Evolutionary conservation across 1,140 invertebrate species (phyloP), one percentile per base, ranked within the genome.

Genomic region (Drosophila suzukii): DNA sequence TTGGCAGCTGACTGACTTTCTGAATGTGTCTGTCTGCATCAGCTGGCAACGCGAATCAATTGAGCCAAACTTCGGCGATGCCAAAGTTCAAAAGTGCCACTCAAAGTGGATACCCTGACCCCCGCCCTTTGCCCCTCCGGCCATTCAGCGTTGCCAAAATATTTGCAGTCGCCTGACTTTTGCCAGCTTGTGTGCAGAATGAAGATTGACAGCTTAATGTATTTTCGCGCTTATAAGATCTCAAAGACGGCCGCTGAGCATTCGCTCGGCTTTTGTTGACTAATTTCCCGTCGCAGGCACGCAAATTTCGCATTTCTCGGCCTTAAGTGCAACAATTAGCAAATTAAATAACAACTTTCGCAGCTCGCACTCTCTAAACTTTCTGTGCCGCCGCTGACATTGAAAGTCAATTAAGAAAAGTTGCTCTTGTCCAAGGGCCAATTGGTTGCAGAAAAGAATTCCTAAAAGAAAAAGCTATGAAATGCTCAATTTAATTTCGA

Each of bases 131-230:
- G 34, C 32, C 54, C 38, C 54, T 46, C 15, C 15, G 27, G 58
- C 57, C 46, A 67, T 75, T 79, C 20, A 72, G 39, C 54, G 72
- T 78, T 83, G 80, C 72, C 76, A 86, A 86, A 86, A 86, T 89
- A 79, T 83, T 83, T 86, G 82, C 83, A 67, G 70, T 76, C 61
- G 56, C 66, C 59, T 43, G 58, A 27, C 44, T 57, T 46, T 39
- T 57, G 54, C 57, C 43, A 41, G 51, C 50, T 49, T 55, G 32
- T 51, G 13, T 50, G 36, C 53, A 54, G 49, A 80, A 88, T 88
- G 84, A 88, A 89, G 84, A 88, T 78, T 88, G 84, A 88, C 84
- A 89, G 84, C 76, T 83, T 89, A 88, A 88, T 88, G 84, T 88
- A 88, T 89, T 84, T 67, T 77, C 59, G 72, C 83, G 68, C 36